These are phyloP conservation scores for Crenuchus spilurus DNA, from an alignment of 2,797 vertebrate species.

Conservation along the genomic window DNA sequence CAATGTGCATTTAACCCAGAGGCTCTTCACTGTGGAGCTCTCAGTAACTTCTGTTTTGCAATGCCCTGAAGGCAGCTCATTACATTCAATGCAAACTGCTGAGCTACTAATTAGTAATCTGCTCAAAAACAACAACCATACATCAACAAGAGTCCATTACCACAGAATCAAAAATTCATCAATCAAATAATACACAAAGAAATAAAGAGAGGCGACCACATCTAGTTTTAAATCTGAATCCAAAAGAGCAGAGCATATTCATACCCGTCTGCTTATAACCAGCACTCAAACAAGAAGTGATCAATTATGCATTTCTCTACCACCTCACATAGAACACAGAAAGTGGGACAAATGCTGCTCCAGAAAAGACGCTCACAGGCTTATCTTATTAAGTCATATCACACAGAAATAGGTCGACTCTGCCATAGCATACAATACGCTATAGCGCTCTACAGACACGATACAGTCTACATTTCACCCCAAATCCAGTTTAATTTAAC, in stretches of 20 bases:
- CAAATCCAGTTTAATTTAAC: no score
- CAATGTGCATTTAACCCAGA: neutral
- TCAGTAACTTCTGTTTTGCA: neutral
- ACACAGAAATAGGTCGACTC: conserved; percentile 12
- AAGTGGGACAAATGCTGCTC: conserved; percentile 7
- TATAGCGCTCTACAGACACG: neutral
- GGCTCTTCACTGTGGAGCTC: neutral
- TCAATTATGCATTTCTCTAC: conserved; percentile 34
- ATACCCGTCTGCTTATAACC: conserved; percentile 16
- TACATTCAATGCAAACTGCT: neutral
- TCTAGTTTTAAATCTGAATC: neutral
- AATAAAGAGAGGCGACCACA: neutral
- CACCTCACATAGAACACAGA: conserved; percentile 8
- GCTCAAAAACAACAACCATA: neutral
- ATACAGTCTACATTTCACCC: no score
- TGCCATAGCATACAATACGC: neutral
- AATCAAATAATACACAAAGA: neutral
- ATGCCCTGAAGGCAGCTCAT: neutral
- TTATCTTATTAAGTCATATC: conserved; percentile 5
- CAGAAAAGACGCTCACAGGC: neutral
- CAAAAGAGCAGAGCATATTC: neutral
- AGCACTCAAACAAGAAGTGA: conserved; percentile 40
- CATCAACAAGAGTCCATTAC: neutral
- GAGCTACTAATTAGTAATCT: neutral
- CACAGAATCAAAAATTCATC: neutral